Evolutionary conservation across 2,797 vertebrate genomes (phyloP).

Genomic region (Siniperca undulata): DNA sequence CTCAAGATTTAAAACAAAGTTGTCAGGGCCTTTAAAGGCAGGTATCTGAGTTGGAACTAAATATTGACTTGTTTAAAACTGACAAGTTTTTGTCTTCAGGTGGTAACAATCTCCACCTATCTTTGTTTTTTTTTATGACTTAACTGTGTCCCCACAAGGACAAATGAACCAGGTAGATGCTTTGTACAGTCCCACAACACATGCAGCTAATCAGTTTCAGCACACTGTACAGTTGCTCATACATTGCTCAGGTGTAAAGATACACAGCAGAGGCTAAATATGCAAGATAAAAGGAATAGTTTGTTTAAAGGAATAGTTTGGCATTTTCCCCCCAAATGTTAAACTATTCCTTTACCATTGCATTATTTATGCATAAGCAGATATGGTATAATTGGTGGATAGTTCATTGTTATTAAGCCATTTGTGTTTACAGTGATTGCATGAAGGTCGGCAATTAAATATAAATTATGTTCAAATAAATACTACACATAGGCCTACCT

Average conservation of each 20-base stretch:
- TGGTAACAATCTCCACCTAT: not conserved
- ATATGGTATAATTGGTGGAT: not conserved
- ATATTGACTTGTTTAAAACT: not conserved
- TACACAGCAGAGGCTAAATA: not conserved
- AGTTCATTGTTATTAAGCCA: not conserved
- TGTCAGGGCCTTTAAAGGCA: not conserved
- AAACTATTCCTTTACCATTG: not conserved
- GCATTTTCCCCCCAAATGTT: not conserved
- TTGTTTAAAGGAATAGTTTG: constrained; percentile 2
- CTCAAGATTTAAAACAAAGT: not conserved
- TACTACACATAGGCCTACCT: not conserved
- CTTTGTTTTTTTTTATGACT: not conserved
- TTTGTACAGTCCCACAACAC: not conserved
- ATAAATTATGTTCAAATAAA: not conserved
- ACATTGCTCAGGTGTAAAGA: not conserved
- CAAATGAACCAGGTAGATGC: not conserved
- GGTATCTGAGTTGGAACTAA: not conserved
- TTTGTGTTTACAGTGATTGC: not conserved
- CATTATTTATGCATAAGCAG: constrained; percentile 9
- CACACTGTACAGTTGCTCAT: not conserved
- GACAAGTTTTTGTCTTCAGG: not conserved
- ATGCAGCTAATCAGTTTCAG: not conserved
- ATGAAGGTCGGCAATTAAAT: not conserved
- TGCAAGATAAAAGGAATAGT: not conserved
- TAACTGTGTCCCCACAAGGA: not conserved